phyloP scores from a whole-genome alignment of 2,113 vertebrate species.

The Mohoua ochrocephala region DNA sequence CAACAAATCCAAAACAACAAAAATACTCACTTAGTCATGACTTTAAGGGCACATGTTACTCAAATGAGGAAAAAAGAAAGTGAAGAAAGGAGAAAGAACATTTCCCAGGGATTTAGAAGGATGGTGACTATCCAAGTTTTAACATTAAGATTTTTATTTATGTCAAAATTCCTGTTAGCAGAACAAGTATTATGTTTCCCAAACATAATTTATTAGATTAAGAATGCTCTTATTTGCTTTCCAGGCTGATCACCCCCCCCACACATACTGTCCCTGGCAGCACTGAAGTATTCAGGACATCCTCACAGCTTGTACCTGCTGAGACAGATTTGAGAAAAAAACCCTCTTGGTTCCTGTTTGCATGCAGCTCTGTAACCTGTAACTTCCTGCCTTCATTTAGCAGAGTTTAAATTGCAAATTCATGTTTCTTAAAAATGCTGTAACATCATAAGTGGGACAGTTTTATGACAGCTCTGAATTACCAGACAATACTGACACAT shows the following conservation, averaged over 20 bases:
- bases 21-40: not conserved
- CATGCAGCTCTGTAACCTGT: conserved; percentile 58
- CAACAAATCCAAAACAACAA: not conserved
- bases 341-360: conserved; percentile 4
- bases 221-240: not conserved
- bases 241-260: not conserved
- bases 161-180: not conserved
- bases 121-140: not conserved
- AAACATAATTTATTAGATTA: not conserved
- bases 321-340: not conserved
- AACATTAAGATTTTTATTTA: not conserved
- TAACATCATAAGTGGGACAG: conserved; percentile 67
- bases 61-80: not conserved
- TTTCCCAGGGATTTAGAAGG: not conserved
- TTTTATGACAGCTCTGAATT: conserved; percentile 64
- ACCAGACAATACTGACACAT: conserved; percentile 31
- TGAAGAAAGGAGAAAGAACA: not conserved
- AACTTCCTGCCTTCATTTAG: conserved; percentile 58
- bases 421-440: conserved; percentile 69
- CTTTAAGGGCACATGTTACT: not conserved
- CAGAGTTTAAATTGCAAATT: conserved; percentile 67
- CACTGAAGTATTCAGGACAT: not conserved
- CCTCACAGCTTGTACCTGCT: not conserved
- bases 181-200: not conserved
- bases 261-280: not conserved